Conservation (phyloP, 2,888 invertebrate genomes). For the Pterostichus madidus region DNA sequence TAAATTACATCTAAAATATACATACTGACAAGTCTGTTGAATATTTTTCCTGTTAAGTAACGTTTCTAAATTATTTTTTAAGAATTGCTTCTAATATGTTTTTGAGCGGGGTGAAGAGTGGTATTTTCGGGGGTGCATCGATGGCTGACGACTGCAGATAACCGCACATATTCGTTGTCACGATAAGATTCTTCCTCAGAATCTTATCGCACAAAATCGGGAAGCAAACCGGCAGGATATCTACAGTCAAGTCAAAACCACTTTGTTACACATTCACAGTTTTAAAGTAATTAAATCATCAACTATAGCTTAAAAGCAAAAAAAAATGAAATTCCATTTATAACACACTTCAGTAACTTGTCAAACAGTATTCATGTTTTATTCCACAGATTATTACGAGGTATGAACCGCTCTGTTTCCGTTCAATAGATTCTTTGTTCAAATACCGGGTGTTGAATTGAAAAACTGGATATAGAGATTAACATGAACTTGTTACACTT, state of each 20-base stretch:
- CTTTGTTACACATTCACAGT: not conserved
- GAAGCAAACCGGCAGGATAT: too few species aligned
- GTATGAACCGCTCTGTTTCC: conserved; percentile 5
- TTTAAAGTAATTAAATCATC: conserved; percentile 31
- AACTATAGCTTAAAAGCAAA: conserved; percentile 8
- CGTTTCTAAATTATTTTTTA: not conserved
- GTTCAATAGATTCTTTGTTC: not conserved
- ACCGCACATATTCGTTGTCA: too few species aligned
- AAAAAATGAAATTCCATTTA: conserved; percentile 33
- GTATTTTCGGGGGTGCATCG: too few species aligned
- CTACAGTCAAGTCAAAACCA: too few species aligned
- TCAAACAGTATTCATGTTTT: conserved; percentile 51
- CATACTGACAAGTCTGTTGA: not conserved
- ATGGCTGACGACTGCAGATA: too few species aligned
- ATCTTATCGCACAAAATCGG: too few species aligned
- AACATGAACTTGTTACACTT: not conserved
- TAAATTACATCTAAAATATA: not conserved
- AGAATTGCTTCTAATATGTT: not conserved
- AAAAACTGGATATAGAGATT: conserved; percentile 26
- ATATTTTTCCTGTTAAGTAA: too few species aligned
- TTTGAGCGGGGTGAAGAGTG: too few species aligned
- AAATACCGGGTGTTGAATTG: not conserved
- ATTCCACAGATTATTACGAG: conserved; percentile 34
- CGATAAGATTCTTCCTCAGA: too few species aligned
- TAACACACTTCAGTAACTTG: conserved; percentile 43